Percentiles rank a stretch among this genome's conserved stretches.
Conservation (phyloP, 2,888 invertebrate genomes). For the Lithosia quadra region DNA sequence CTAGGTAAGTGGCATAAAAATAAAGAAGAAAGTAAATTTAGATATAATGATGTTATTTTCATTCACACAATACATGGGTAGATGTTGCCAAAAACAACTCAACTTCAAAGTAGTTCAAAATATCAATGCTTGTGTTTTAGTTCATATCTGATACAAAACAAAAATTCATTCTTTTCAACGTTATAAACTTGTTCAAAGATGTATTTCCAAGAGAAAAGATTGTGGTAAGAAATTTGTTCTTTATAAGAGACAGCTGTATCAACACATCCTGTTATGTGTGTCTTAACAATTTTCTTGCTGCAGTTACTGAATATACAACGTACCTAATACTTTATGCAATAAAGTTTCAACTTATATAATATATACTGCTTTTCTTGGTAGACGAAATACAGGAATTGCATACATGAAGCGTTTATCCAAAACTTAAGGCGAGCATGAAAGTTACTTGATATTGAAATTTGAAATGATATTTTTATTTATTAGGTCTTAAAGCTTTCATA, state of each 20-base stretch:
- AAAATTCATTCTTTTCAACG: constrained; percentile 23
- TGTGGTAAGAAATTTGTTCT: constrained; percentile 23
- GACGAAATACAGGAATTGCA: not conserved
- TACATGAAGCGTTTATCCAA: too few relatives aligned
- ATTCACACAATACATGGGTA: not conserved
- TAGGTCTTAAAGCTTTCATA: too few relatives aligned
- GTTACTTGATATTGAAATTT: too few relatives aligned
- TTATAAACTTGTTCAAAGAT: constrained; percentile 31
- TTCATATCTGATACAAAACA: constrained; percentile 31
- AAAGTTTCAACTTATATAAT: not conserved
- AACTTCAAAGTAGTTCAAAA: not conserved
- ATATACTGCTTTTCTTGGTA: not conserved
- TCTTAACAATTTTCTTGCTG: constrained; percentile 56
- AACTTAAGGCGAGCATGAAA: too few relatives aligned
- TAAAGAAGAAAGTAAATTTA: not conserved
- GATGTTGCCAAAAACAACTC: not conserved
- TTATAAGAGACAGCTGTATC: constrained; percentile 39
- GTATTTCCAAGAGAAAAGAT: constrained; percentile 29
- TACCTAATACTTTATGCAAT: constrained; percentile 10
- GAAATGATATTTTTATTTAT: too few relatives aligned
- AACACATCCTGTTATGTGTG: constrained; percentile 52
- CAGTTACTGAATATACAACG: constrained; percentile 43
- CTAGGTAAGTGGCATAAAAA: too few relatives aligned
- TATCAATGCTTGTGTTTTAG: not conserved
- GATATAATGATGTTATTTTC: too few relatives aligned